Evolutionary conservation across 2,113 vertebrate species (phyloP).

Genomic region (Heloderma charlesbogerti): DNA sequence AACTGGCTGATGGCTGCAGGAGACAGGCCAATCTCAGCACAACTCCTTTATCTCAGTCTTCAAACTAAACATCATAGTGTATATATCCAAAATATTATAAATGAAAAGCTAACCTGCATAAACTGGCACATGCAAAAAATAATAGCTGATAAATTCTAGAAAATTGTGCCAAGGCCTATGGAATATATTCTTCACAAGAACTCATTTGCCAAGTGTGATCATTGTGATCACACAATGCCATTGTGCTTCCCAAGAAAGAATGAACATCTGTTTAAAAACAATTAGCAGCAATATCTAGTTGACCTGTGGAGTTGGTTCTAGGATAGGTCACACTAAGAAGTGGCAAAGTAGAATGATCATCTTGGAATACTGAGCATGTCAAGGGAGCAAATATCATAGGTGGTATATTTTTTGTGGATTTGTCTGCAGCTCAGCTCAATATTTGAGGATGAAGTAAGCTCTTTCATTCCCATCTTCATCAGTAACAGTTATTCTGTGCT

Average conservation of each 20-base stretch:
- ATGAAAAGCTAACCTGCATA: constrained; percentile 27
- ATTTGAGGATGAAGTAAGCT: background rate
- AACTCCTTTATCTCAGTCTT: constrained; percentile 58
- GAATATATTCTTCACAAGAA: constrained; percentile 53
- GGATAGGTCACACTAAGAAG: constrained; percentile 34
- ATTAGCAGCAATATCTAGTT: background rate
- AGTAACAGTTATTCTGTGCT: constrained; percentile 27
- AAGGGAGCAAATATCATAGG: background rate
- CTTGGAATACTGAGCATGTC: background rate
- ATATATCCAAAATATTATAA: constrained; percentile 60
- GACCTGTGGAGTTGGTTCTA: too few relatives aligned
- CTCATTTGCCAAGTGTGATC: constrained; percentile 52
- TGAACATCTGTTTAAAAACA: background rate
- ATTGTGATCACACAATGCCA: constrained; percentile 23
- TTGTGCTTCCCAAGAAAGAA: constrained; percentile 50
- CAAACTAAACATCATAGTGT: constrained; percentile 55
- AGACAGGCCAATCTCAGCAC: background rate
- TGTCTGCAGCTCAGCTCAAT: constrained; percentile 4
- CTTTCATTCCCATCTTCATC: constrained; percentile 21
- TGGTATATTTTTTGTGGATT: background rate
- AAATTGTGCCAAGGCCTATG: too few relatives aligned
- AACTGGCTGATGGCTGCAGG: background rate
- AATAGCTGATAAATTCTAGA: constrained; percentile 53
- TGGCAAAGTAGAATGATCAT: constrained; percentile 49
- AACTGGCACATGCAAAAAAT: constrained; percentile 22